Evolutionary conservation across 2,888 invertebrate species (phyloP).

Genomic region (Parascotia fuliginaria): DNA sequence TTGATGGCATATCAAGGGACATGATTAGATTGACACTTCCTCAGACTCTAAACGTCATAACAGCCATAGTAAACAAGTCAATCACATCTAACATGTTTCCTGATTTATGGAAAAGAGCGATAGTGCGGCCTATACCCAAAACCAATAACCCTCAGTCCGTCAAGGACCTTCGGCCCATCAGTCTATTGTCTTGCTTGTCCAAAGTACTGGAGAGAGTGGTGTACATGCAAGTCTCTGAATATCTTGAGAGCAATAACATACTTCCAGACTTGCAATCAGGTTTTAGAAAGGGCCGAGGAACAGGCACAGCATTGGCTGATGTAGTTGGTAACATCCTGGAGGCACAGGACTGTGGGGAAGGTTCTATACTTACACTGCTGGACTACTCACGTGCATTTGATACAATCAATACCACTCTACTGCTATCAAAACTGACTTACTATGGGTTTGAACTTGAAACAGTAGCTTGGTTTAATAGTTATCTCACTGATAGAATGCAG

Average conservation of each 20-base stretch:
- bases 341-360: slow-evolving; percentile 21
- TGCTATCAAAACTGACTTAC: slow-evolving; percentile 20
- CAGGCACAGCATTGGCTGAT: slow-evolving; percentile 19
- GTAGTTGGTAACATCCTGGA: slow-evolving; percentile 21
- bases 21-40: background rate
- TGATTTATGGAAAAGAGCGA: too few species aligned
- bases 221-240: slow-evolving; percentile 1
- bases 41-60: background rate
- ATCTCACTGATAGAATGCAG: slow-evolving; percentile 13
- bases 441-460: slow-evolving; percentile 20
- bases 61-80: background rate
- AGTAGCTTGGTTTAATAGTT: slow-evolving; percentile 27
- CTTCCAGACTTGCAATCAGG: slow-evolving; percentile 27
- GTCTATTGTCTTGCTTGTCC: background rate
- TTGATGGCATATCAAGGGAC: background rate
- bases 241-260: slow-evolving; percentile 15
- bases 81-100: background rate
- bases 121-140: background rate
- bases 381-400: slow-evolving; percentile 36
- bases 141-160: background rate
- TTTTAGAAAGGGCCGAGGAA: slow-evolving; percentile 16
- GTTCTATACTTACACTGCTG: slow-evolving; percentile 18
- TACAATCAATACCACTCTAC: slow-evolving; percentile 10
- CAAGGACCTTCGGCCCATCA: background rate
- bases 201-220: background rate